Evolutionary conservation across 1,140 invertebrate species (phyloP).

Genomic region (Sitobion miscanthi): DNA sequence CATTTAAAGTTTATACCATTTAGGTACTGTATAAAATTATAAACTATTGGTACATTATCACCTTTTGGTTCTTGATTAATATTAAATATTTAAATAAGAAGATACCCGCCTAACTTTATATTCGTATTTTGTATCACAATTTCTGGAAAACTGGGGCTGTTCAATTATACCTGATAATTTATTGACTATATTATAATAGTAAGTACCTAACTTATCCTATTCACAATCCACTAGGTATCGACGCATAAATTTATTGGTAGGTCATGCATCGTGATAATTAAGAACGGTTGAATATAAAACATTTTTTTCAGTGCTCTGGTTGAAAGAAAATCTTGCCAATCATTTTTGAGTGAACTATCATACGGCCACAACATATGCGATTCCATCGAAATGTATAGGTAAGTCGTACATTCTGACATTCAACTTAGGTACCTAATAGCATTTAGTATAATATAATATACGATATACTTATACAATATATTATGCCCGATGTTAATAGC

Average conservation of each 20-base stretch:
- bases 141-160: not conserved
- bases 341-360: constrained; percentile 29
- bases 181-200: too few relatives aligned
- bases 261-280: not conserved
- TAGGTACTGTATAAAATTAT: not conserved
- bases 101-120: not conserved
- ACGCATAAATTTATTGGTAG: not conserved
- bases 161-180: not conserved
- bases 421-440: too few relatives aligned
- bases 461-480: too few relatives aligned
- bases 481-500: too few relatives aligned
- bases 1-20: not conserved
- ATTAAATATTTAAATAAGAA: not conserved
- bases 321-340: not conserved
- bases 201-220: not conserved
- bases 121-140: not conserved
- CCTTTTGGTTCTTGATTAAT: not conserved
- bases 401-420: not conserved
- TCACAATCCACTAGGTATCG: not conserved
- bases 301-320: constrained; percentile 17
- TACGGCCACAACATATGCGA: constrained; percentile 43
- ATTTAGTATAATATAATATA: too few relatives aligned
- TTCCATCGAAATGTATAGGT: constrained; percentile 57
- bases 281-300: not conserved
- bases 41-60: not conserved